A percentile compares a stretch with the other conserved stretches of the same genome.
These are phyloP conservation scores for Eupithecia vulgata DNA, from an alignment of 2,888 invertebrate genomes.

Conservation along the genomic window DNA sequence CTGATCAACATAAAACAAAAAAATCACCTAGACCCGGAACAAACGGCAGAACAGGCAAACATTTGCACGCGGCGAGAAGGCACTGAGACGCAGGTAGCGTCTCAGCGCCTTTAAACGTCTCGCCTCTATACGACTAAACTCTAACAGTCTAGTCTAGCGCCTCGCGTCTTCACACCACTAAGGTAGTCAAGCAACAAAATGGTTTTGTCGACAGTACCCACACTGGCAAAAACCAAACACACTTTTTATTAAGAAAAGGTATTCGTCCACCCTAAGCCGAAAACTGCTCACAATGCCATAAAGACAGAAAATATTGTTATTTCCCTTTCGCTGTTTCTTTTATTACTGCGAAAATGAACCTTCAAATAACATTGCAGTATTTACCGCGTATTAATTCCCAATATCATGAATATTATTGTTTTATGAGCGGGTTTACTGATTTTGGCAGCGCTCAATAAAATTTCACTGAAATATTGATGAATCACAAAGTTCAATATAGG, in stretches of 20 bases:
- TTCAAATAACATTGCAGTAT: conserved; percentile 33
- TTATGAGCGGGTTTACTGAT: conserved; percentile 22
- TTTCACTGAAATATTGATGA: conserved; percentile 14
- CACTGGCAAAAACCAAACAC: neutral
- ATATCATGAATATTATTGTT: conserved; percentile 30
- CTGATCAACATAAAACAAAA: neutral
- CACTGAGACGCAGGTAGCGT: no score
- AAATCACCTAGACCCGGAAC: neutral
- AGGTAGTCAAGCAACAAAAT: neutral
- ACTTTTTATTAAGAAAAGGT: conserved; percentile 10
- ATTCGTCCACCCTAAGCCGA: conserved; percentile 31
- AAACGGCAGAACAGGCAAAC: neutral
- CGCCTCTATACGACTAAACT: no score
- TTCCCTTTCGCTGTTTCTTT: conserved; percentile 37
- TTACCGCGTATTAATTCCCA: conserved; percentile 30
- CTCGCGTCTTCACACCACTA: no score
- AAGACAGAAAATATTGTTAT: conserved; percentile 39
- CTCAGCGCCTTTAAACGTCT: no score
- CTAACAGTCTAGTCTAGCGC: no score
- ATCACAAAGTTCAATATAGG: conserved; percentile 10
- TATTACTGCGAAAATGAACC: conserved; percentile 36
- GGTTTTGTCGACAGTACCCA: neutral
- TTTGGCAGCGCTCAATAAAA: conserved; percentile 16
- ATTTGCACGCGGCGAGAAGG: no score
- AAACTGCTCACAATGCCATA: conserved; percentile 41